phyloP scores from a whole-genome alignment of 2,797 vertebrate species.

The Acanthurus leucopareius region DNA sequence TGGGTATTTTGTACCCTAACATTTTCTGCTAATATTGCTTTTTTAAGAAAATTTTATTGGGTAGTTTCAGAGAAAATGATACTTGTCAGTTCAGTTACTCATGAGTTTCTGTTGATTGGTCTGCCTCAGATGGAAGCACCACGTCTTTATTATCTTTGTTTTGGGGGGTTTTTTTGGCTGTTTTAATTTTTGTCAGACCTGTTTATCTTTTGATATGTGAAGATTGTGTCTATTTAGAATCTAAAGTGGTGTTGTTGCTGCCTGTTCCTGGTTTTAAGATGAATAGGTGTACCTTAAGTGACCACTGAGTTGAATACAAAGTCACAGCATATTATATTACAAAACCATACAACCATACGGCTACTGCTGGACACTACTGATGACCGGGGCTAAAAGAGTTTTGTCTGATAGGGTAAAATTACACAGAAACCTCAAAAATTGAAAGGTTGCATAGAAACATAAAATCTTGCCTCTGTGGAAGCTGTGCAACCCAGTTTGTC shows the following conservation, averaged over 20 bases:
- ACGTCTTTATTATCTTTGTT: not conserved
- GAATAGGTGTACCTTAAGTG: constrained; percentile 20
- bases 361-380: not conserved
- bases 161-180: not conserved
- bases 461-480: not conserved
- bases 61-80: not conserved
- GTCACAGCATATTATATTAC: constrained; percentile 24
- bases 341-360: constrained; percentile 4
- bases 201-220: constrained; percentile 11
- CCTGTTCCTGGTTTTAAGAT: not conserved
- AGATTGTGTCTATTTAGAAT: not conserved
- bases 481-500: not conserved
- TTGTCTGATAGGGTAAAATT: not conserved
- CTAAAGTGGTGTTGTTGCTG: not conserved
- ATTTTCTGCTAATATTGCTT: not conserved
- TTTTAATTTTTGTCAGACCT: not conserved
- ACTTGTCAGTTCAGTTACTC: not conserved
- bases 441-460: not conserved
- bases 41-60: not conserved
- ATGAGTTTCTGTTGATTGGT: not conserved
- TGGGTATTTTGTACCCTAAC: not conserved
- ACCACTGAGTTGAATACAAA: constrained; percentile 1
- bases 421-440: not conserved
- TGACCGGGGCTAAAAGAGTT: not conserved
- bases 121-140: not conserved